Base-by-base conservation (phyloP, 2,797 vertebrate genomes). In the Botia almorhae region DNA sequence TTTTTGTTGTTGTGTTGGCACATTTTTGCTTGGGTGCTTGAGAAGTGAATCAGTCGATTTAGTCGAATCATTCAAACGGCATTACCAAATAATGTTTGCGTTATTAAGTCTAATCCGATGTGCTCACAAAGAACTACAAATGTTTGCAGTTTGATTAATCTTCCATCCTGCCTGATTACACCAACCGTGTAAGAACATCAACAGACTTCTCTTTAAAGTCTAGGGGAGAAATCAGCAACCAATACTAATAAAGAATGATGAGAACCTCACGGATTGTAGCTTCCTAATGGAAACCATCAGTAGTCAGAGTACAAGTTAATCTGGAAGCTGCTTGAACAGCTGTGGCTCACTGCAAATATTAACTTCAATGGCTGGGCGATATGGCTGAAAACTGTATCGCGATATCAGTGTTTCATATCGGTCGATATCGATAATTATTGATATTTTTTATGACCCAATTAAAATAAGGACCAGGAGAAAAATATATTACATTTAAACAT, bases 221-320 rank as follows among this genome's bases (percentile, higher is more conserved):
- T 65, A 72, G 50, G 78, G 65, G 74, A 72, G 39, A 86, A 74
- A 60, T 65, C 83, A 72, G 29, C 71, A 56, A 78, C 83, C 84
- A 75, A 69, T 81, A 81, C 80, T 85, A 88, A 87, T 88, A 75
- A 83, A 80, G 86, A 86, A 43, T 64, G 83, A 81, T 84, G 74
- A 81, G 61, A 60, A 82, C 81, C 75, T 84, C 50, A 16, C 61
- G 64, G 68, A 75, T 39, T 83, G 67, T 74, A 67, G 80, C 64
- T 82, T n/a, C 48, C 26, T 53, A 85, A 83, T 85, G 39, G 46
- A 86, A 88, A 86, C 79, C 63, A 78, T 78, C 69, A 71, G 65
- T 29, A 46, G 69, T 61, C 51, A 58, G 78, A 89, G 85, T 72
- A 82, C 53, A 85, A 77, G 78, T 82, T 84, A 74, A 78, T 84